These are phyloP conservation scores for Mayetiola destructor DNA, from an alignment of 2,888 invertebrate genomes.

Conservation along the genomic window DNA sequence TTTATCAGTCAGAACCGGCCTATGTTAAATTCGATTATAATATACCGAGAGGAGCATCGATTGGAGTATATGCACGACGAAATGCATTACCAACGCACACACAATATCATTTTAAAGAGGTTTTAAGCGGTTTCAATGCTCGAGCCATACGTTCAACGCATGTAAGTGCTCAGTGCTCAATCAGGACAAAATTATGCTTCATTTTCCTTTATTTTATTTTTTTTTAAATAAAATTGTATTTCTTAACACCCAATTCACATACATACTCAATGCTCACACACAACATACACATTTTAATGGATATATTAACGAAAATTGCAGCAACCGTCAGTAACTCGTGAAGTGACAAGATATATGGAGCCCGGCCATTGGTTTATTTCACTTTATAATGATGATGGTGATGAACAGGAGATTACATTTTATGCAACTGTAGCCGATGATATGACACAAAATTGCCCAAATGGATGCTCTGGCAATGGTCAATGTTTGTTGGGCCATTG, in stretches of 20 bases:
- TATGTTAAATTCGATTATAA: conserved; percentile 91
- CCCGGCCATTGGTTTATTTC: conserved; percentile 94
- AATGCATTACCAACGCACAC: conserved; percentile 93
- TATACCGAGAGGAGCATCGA: conserved; percentile 78
- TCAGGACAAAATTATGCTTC: neutral
- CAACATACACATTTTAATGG: no score
- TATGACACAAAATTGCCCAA: conserved; percentile 90
- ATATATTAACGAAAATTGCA: no score
- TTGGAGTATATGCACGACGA: conserved; percentile 87
- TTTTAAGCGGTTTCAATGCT: conserved; percentile 78
- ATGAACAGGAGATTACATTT: conserved; percentile 74
- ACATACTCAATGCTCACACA: no score
- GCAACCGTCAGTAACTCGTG: conserved; percentile 75
- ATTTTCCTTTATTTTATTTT: neutral
- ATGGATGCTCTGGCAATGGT: conserved; percentile 92
- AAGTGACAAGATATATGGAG: conserved; percentile 89
- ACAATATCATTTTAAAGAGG: conserved; percentile 90
- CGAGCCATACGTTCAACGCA: conserved; percentile 62
- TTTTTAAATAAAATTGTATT: no score
- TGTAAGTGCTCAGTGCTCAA: conserved; percentile 49
- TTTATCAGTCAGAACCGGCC: conserved; percentile 85
- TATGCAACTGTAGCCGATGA: conserved; percentile 74
- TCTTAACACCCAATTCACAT: no score
- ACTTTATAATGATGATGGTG: conserved; percentile 88
- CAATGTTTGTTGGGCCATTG: conserved; percentile 91